Conservation (phyloP, 2,888 invertebrate genomes). For the Trichopoda pennipes region DNA sequence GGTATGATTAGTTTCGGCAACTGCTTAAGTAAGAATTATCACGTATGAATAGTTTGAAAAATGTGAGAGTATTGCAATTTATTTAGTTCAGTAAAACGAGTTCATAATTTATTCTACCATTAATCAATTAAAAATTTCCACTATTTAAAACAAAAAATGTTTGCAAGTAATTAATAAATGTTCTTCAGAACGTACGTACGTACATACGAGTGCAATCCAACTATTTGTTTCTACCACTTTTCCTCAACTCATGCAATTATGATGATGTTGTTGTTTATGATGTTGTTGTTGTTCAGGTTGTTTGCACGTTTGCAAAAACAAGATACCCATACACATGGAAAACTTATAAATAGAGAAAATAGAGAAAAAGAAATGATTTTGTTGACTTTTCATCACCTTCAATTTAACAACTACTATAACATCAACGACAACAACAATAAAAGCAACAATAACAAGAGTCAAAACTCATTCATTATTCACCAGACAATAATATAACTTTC, state of each 20-base stretch:
- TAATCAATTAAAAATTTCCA: neutral
- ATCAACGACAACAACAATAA: slow-evolving; percentile 24
- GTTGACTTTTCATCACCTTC: slow-evolving; percentile 62
- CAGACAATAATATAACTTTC: slow-evolving; percentile 29
- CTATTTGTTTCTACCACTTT: slow-evolving; percentile 7
- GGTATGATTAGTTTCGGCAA: no score
- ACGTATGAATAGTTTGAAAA: no score
- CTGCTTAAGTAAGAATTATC: no score
- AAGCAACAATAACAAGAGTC: slow-evolving; percentile 24
- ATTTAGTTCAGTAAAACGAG: neutral
- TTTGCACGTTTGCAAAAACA: neutral
- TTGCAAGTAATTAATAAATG: neutral
- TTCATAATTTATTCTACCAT: no score
- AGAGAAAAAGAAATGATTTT: slow-evolving; percentile 19
- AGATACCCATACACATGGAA: neutral
- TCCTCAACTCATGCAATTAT: slow-evolving; percentile 1
- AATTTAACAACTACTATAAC: slow-evolving; percentile 40
- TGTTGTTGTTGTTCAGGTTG: no score
- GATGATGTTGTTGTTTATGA: slow-evolving; percentile 35
- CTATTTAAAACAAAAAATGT: neutral
- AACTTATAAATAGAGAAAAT: neutral
- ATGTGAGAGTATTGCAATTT: no score
- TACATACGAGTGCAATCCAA: no score
- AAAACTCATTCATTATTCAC: slow-evolving; percentile 52
- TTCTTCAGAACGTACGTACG: neutral